A percentile compares a stretch with the other conserved stretches of the same genome.
These are phyloP conservation scores for Solenopsis invicta DNA, from an alignment of 1,140 invertebrate species.

Conservation along the genomic window DNA sequence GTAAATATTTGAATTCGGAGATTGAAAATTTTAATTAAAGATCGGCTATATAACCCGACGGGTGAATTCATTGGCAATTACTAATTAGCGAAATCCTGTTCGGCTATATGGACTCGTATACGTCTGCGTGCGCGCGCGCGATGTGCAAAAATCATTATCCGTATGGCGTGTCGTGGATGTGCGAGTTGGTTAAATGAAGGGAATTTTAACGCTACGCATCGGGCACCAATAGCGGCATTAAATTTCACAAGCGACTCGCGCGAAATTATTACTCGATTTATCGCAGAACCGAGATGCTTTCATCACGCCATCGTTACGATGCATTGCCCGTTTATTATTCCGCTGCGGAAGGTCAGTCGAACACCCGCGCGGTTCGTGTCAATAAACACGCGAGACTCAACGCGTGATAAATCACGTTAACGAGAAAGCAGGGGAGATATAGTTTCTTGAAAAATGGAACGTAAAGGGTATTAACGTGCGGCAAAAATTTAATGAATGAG, in stretches of 20 bases:
- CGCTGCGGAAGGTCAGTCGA: conserved; percentile 34
- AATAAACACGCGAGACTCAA: conserved; percentile 37
- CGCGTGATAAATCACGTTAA: background rate
- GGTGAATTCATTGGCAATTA: conserved; percentile 61
- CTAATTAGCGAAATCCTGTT: conserved; percentile 53
- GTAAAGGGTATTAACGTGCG: background rate
- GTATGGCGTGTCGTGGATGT: background rate
- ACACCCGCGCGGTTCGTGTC: background rate
- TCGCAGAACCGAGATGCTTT: conserved; percentile 26
- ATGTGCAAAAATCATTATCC: conserved; percentile 38
- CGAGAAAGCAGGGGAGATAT: background rate
- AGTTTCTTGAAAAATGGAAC: background rate
- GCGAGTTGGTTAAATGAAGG: conserved; percentile 41
- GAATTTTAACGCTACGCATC: conserved; percentile 48
- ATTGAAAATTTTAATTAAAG: conserved; percentile 65
- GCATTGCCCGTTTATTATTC: conserved; percentile 31
- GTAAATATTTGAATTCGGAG: conserved; percentile 58
- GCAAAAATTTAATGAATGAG: background rate
- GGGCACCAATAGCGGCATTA: conserved; percentile 34
- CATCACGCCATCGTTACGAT: conserved; percentile 39
- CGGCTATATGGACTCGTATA: conserved; percentile 13
- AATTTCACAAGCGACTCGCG: conserved; percentile 52
- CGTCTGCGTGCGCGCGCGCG: background rate
- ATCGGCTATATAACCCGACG: conserved; percentile 4
- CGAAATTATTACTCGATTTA: conserved; percentile 60